These are phyloP conservation scores for Anas bahamensis DNA, from an alignment of 2,797 vertebrate species.

Conservation along the genomic window DNA sequence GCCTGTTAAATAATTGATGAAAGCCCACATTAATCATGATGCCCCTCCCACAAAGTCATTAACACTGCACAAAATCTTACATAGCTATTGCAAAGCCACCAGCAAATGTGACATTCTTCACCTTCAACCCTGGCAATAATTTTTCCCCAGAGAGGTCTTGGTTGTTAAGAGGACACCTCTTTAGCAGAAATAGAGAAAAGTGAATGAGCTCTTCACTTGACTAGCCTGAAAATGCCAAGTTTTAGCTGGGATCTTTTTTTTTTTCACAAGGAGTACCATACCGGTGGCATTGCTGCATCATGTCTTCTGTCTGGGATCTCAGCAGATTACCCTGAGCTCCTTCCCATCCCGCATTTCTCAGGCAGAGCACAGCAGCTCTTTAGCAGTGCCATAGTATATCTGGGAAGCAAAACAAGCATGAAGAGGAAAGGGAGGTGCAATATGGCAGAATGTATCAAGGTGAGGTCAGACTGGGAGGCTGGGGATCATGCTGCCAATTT, in stretches of 20 bases:
- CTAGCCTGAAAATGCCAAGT: background rate
- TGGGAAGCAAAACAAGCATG: accelerated
- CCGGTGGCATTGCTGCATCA: background rate
- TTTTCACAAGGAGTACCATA: background rate
- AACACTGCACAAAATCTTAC: background rate
- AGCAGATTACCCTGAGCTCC: background rate
- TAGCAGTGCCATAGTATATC: background rate
- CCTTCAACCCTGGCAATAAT: background rate
- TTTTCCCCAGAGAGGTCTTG: background rate
- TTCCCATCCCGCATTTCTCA: background rate
- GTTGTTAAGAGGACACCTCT: background rate
- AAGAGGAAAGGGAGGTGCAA: background rate
- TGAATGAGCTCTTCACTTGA: background rate
- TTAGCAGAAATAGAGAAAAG: background rate
- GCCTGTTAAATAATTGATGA: background rate
- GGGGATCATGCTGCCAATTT: background rate
- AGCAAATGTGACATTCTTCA: background rate
- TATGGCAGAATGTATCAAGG: background rate
- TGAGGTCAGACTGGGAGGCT: background rate
- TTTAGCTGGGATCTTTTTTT: background rate
- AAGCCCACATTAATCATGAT: background rate
- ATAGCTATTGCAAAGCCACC: background rate
- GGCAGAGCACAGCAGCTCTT: background rate
- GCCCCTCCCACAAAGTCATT: background rate
- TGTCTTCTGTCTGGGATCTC: background rate